A percentile compares a stretch with the other conserved stretches of the same genome.
Conservation (phyloP, 2,797 vertebrate species). For the Anguilla anguilla region DNA sequence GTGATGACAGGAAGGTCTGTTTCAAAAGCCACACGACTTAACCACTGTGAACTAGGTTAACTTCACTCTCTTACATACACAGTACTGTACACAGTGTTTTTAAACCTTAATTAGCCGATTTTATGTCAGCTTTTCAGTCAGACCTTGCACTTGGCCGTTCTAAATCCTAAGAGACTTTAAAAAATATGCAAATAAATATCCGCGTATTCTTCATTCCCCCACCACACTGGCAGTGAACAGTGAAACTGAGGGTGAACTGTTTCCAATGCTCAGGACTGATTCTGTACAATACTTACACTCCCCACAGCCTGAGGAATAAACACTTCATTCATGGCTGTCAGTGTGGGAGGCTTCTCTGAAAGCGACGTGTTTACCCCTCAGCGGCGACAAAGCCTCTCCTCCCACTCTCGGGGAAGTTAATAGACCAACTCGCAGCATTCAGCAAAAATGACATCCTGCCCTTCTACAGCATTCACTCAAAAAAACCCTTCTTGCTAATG, state of each 20-base stretch:
- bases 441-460: background rate
- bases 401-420: background rate
- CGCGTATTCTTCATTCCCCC: background rate
- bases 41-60: background rate
- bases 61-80: background rate
- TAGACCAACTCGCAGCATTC: background rate
- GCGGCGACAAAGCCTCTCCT: background rate
- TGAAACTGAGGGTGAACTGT: background rate
- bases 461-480: background rate
- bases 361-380: background rate
- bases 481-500: conserved; percentile 2
- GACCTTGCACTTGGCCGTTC: background rate
- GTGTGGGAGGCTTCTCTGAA: conserved; percentile 1
- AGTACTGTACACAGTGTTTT: background rate
- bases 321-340: conserved; percentile 9
- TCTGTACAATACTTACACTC: background rate
- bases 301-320: background rate
- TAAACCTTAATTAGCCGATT: background rate
- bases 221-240: background rate
- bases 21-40: background rate
- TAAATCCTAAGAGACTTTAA: background rate
- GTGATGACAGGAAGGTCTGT: too few species aligned
- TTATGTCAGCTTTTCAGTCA: background rate
- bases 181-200: background rate
- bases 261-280: background rate